Base-by-base conservation (phyloP, 2,113 vertebrate genomes). In the Sigmodon hispidus region DNA sequence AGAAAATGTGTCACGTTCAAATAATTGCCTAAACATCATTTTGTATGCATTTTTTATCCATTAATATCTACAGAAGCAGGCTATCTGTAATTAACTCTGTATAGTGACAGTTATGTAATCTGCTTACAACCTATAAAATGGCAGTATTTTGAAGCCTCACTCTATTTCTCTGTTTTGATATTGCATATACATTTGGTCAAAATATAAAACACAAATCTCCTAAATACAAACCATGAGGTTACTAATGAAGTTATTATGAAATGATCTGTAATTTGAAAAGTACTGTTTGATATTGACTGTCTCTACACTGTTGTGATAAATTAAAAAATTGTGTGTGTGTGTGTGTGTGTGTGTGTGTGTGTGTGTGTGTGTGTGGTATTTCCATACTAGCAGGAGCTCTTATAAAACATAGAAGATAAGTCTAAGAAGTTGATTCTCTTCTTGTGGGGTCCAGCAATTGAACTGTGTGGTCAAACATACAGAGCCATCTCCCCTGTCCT, bases 11-110 rank as follows among this genome's bases (percentile, higher is more conserved):
- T 81, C 83, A 22, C 81, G 11, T 70, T 12, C 36, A 72, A 43
- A 48, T 50, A 81, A 59, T 61, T 92, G 22, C 50, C 84, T 92
- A 79, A 80, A 77, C 52, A 70, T 45, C 88, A 95, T 90, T 96
- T 94, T 69, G 77, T 43, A 16, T 77, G 4, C 1, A 84, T 22
- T 63, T 50, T 93, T 80, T 63, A 61, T 48, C 52, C 89, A 67
- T 70, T 88, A 90, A 50, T 76, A 85, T 63, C 24, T 76, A 21
- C n/a, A n/a, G 50, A 86, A 36, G 3, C 43, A 88, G 12, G 22
- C n/a, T 93, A 24, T 65, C 31, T 96, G 86, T 17, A 81, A 31
- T 94, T 77, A 90, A 3, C 31, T 48, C 11, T 72, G 5, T 29
- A 94, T 90, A 85, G 77, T 55, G 29, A 77, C 72, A 45, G 19